Base-by-base conservation (phyloP, 2,888 invertebrate species). In the Nudaria mundana region DNA sequence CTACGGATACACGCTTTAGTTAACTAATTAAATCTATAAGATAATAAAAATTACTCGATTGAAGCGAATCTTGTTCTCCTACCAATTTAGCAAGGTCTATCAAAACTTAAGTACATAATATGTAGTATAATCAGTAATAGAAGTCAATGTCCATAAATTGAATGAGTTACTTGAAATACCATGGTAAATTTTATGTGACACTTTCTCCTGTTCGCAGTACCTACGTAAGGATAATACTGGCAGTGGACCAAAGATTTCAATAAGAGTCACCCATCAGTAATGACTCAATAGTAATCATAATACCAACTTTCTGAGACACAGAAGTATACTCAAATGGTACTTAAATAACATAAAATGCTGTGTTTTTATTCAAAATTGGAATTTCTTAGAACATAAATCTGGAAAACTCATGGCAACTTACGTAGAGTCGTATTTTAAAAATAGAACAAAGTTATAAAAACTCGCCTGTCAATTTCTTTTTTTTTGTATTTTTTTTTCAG, bases 241-340 rank as follows among this genome's bases (percentile, higher is more conserved):
- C 81, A 62, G 37, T 40, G 18, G 58, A 66, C 68, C 81, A 81
- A 76, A 48, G 56, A 60, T 69, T 62, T 62, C 57, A 48, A 60
- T 37, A 30, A 11, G 47, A 32, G 13, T 18, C 32, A 11, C n/a
- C 15, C 26, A 42, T 30, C 18, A 31, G 26, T 28, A 26, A 30
- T 35, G 30, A 8, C 3, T 23, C 25, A 10, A 30, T 29, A n/a
- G n/a, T n/a, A n/a, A n/a, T n/a, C n/a, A n/a, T n/a, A n/a, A n/a
- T n/a, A n/a, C n/a, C n/a, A n/a, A n/a, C n/a, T n/a, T n/a, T n/a
- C n/a, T n/a, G n/a, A n/a, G n/a, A n/a, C n/a, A n/a, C n/a, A n/a
- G n/a, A n/a, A n/a, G n/a, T n/a, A n/a, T n/a, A n/a, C n/a, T n/a
- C n/a, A n/a, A n/a, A n/a, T n/a, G n/a, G n/a, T n/a, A n/a, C n/a